Percentiles rank a stretch among this genome's conserved stretches.
phyloP scores from a whole-genome alignment of 1,140 invertebrate genomes.

The Eriocheir sinensis region DNA sequence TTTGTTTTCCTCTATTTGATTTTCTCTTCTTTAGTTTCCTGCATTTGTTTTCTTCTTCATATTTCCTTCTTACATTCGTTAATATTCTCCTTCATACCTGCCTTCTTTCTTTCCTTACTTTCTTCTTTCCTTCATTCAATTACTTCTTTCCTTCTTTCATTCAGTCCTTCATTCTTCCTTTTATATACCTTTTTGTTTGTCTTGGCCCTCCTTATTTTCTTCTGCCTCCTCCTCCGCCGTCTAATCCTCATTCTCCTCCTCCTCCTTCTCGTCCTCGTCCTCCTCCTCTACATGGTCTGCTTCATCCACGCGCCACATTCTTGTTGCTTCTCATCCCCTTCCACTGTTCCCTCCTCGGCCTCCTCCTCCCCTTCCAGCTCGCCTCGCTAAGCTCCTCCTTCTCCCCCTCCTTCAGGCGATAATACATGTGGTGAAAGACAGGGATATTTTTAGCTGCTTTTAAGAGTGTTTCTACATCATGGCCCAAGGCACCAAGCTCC shows the following conservation, averaged over 20 bases:
- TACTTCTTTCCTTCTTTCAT: too few species aligned
- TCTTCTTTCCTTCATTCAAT: too few species aligned
- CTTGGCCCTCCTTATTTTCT: too few species aligned
- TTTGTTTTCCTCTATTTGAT: neutral
- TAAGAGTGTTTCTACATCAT: neutral
- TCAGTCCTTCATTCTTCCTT: too few species aligned
- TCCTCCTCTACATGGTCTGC: too few species aligned
- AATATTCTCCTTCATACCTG: too few species aligned
- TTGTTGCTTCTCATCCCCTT: neutral
- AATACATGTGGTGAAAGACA: constrained; percentile 11
- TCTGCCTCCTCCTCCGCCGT: too few species aligned
- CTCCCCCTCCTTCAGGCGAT: neutral
- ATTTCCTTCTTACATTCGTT: too few species aligned
- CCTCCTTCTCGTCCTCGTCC: too few species aligned
- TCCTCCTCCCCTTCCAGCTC: neutral
- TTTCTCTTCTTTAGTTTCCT: neutral
- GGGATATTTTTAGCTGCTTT: neutral
- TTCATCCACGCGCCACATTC: too few species aligned
- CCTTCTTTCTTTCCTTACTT: neutral
- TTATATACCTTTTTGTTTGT: too few species aligned
- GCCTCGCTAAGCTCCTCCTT: neutral
- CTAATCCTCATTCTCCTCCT: too few species aligned
- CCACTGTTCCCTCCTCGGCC: neutral
- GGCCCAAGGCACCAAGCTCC: neutral
- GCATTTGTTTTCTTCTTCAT: neutral